A percentile compares a stretch with the other conserved stretches of the same genome.
Evolutionary conservation across 2,113 vertebrate species (phyloP).

Genomic region (Lampris megalopsis): DNA sequence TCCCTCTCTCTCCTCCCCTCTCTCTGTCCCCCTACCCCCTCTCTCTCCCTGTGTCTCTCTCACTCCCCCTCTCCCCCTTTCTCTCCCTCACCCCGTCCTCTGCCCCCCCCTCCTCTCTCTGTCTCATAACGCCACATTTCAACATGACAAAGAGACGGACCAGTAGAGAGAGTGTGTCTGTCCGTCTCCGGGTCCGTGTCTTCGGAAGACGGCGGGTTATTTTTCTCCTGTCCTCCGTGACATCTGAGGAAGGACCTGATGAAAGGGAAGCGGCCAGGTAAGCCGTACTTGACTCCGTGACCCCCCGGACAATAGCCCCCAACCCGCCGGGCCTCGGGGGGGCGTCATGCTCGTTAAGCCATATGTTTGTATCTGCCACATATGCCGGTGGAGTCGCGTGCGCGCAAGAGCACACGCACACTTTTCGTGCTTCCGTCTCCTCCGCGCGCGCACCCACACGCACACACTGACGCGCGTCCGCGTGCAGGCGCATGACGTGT

Average conservation of each 20-base stretch:
- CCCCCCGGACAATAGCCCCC: conserved; percentile 43
- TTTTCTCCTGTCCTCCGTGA: conserved; percentile 3
- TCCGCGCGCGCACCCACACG: conserved; percentile 11
- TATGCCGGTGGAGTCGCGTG: conserved; percentile 25
- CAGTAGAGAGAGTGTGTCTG: neutral
- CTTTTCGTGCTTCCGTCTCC: neutral
- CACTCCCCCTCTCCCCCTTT: too few species aligned
- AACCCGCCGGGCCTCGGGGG: conserved; percentile 20
- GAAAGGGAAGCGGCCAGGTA: conserved; percentile 43
- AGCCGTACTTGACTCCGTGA: conserved; percentile 51
- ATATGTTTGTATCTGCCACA: conserved; percentile 45
- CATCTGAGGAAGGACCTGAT: conserved; percentile 23
- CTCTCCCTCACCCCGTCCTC: too few species aligned
- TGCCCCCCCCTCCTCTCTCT: neutral
- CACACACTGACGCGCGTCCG: conserved; percentile 13
- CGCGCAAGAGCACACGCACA: neutral
- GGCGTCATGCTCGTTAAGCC: conserved; percentile 55
- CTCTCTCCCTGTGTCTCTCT: too few species aligned
- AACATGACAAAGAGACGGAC: conserved; percentile 12
- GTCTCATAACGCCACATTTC: neutral
- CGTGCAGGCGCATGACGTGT: conserved; percentile 52
- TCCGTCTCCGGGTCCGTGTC: conserved; percentile 6
- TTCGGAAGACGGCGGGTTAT: conserved; percentile 4
- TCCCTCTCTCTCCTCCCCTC: too few species aligned
- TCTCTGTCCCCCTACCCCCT: too few species aligned